Evolutionary conservation across 2,113 vertebrate genomes (phyloP), one percentile per base, ranked within the genome.

Genomic region (Irena cyanogastra): DNA sequence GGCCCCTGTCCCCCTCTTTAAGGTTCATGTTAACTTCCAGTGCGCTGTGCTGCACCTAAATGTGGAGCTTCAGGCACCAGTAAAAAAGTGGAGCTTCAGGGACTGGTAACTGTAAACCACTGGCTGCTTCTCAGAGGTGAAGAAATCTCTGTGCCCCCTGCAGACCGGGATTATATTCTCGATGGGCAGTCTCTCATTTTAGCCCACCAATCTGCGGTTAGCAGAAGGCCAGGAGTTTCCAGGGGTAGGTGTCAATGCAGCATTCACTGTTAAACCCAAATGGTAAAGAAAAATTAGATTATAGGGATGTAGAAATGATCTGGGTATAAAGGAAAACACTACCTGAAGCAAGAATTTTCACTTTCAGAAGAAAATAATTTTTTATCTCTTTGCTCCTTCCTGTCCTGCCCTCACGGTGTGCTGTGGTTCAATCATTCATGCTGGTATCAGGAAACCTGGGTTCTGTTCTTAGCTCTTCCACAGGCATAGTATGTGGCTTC

Each of bases 101-200:
- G 19, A 72, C 3, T 12, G 39, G 57, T 59, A 57, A 42, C 61
- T 87, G 49, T 21, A 81, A 79, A 91, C 59, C 39, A 81, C 33
- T 76, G 83, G 28, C 72, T 88, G 65, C 64, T 78, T 91, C 82
- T 31, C 63, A 83, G 57, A 95, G 60, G 35, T 92, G 92, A 83
- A 81, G 75, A 93, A 94, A 96, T 75, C 87, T 76, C 79, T 57
- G n/a, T 70, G 88, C 60, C 74, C 59, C 88, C 69, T 70, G 83
- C 72, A 82, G 70, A 86, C 69, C 42, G 68, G 83, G 93, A 96
- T 97, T 96, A 96, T 70, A 76, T 70, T 76, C 76, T 79, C 84
- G 63, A 11, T 47, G 79, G 63, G 75, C 93, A 93, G 87, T 70
- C 82, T 91, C 63, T 87, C 54, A 57, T 56, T 95, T 77, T 30